A percentile compares a stretch with the other conserved stretches of the same genome.
phyloP scores from a whole-genome alignment of 2,797 vertebrate species.

The Muscicapa striata region DNA sequence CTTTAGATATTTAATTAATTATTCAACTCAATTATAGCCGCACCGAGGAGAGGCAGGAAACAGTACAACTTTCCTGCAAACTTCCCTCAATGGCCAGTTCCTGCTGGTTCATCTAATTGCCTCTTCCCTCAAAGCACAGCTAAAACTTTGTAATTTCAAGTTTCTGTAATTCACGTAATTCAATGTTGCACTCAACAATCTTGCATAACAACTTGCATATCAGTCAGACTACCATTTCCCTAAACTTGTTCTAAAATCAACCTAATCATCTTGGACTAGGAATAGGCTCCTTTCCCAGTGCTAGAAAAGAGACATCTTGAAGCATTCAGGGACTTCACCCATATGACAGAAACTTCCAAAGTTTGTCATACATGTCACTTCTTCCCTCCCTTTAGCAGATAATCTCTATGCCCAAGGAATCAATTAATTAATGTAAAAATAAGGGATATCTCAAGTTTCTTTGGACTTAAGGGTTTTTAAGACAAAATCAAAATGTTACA shows the following conservation, averaged over 20 bases:
- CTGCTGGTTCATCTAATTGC: background rate
- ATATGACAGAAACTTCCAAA: background rate
- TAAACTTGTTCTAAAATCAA: background rate
- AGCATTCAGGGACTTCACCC: background rate
- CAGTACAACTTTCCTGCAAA: background rate
- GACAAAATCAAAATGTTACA: background rate
- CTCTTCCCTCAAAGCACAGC: background rate
- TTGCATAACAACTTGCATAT: background rate
- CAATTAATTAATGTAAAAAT: background rate
- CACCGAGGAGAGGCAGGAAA: slow-evolving; percentile 3
- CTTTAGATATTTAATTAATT: slow-evolving; percentile 64
- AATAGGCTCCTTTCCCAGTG: background rate
- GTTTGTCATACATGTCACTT: rapidly evolving
- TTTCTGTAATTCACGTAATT: no score
- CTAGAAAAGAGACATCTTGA: background rate
- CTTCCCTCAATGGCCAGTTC: slow-evolving; percentile 24
- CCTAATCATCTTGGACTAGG: background rate
- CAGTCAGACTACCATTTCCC: background rate
- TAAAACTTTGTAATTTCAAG: slow-evolving; percentile 21
- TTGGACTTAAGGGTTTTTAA: background rate
- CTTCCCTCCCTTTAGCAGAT: background rate
- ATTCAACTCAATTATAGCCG: slow-evolving; percentile 66
- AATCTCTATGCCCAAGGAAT: background rate
- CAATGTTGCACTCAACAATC: background rate
- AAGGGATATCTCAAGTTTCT: background rate